Base-by-base conservation (phyloP, 2,113 vertebrate species). In the Tamias sibiricus region DNA sequence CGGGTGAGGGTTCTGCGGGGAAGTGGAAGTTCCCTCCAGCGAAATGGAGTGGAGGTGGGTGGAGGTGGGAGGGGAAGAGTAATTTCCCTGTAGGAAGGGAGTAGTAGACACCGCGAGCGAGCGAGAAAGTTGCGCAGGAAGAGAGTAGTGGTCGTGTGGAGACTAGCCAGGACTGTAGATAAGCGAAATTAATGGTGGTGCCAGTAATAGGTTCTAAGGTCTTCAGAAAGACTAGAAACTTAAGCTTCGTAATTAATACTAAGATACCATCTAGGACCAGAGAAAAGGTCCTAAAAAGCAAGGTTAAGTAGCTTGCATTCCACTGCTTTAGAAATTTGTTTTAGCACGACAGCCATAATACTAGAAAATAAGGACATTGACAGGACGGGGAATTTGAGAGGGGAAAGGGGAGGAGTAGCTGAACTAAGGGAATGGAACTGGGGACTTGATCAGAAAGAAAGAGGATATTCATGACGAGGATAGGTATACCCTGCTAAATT, bases 31-130 rank as follows among this genome's bases (percentile, higher is more conserved):
- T 94, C 81, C 68, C 47, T 54, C 24, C 1, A 87, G 95, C 95
- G 72, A 75, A 94, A 66, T 37, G 86, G 82, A 52, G 49, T 35
- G 49, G 75, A 62, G 87, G 64, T 66, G 57, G 44, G 71, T n/a
- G 37, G 42, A 42, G 77, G 89, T 92, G 62, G 81, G 95, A 64
- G 62, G 90, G 83, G 47, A 85, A 83, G 64, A 81, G 35, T 75
- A 14, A 82, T 93, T 97, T 94, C 75, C 93, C 75, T 75, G 59
- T 64, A 72, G 87, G 92, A 90, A 96, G 87, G 44, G 90, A 76
- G 71, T 87, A 17, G 79, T 42, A 83, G 90, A 77, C 76, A 54
- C 52, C 69, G 66, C 16, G n/a, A 74, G 72, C 66, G 71, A 84
- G 57, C 20, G 19, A 72, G 76, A 77, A 83, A 87, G 84, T 88